Percentiles rank a stretch among this genome's conserved stretches.
phyloP scores from a whole-genome alignment of 2,797 vertebrate genomes.

The Channallabes apus region DNA sequence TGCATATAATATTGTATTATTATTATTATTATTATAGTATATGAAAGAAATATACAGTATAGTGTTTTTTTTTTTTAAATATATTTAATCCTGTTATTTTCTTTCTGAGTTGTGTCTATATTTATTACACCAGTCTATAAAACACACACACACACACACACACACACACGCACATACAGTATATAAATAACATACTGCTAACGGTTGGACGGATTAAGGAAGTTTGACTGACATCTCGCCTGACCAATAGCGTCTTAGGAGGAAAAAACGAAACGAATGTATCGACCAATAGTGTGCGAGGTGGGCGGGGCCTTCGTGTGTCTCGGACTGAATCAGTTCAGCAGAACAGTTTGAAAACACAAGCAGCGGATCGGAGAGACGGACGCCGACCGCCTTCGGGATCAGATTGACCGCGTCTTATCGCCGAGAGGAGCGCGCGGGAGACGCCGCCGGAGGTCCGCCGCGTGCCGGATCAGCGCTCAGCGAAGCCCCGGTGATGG shows the following conservation, averaged over 20 bases:
- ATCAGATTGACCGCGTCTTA: no score
- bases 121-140: no score
- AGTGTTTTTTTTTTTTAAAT: no score
- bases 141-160: no score
- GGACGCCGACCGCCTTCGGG: background rate
- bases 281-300: slow-evolving; percentile 57
- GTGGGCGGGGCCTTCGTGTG: slow-evolving; percentile 59
- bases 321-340: slow-evolving; percentile 66
- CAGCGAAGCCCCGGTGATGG: background rate
- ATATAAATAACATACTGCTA: background rate
- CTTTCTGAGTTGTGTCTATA: no score
- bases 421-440: background rate
- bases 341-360: slow-evolving; percentile 66
- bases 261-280: background rate
- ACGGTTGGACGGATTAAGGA: background rate
- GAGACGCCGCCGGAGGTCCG: background rate
- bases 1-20: no score
- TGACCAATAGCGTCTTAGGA: slow-evolving; percentile 60
- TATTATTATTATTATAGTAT: no score
- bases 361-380: slow-evolving; percentile 38
- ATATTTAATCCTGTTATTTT: no score
- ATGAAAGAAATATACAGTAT: no score
- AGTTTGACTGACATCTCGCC: slow-evolving; percentile 1
- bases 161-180: no score
- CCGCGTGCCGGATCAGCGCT: background rate